Evolutionary conservation across 2,797 vertebrate species (phyloP).

Genomic region (Margarornis squamiger): DNA sequence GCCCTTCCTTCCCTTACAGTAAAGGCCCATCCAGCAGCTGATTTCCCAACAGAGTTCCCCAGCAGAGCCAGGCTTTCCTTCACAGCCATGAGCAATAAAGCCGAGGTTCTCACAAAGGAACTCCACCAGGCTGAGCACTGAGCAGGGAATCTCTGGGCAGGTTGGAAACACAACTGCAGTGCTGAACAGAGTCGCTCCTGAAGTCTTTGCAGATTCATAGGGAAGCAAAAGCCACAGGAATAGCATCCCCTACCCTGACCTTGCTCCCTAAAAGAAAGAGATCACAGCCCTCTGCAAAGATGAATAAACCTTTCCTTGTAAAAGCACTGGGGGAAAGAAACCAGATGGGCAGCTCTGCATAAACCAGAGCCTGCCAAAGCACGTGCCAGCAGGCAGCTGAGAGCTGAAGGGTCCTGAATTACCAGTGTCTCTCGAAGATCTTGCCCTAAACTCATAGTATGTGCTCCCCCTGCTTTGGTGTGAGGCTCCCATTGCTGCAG

Average conservation of each 20-base stretch:
- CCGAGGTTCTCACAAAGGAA: background rate
- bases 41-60: background rate
- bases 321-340: background rate
- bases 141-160: background rate
- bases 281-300: background rate
- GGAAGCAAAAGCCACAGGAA: background rate
- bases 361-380: background rate
- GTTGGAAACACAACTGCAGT: background rate
- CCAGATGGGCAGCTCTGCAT: background rate
- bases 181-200: background rate
- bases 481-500: background rate
- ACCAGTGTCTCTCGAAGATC: background rate
- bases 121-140: background rate
- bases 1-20: background rate
- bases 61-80: background rate
- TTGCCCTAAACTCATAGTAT: background rate
- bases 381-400: background rate
- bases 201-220: background rate
- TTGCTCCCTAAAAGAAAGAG: background rate
- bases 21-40: rapidly evolving
- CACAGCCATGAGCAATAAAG: rapidly evolving
- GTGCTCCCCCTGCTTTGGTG: background rate
- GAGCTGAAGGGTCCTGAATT: background rate
- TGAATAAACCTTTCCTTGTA: background rate
- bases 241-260: background rate